phyloP scores from a whole-genome alignment of 2,113 vertebrate species.

The Nyctibius bracteatus region DNA sequence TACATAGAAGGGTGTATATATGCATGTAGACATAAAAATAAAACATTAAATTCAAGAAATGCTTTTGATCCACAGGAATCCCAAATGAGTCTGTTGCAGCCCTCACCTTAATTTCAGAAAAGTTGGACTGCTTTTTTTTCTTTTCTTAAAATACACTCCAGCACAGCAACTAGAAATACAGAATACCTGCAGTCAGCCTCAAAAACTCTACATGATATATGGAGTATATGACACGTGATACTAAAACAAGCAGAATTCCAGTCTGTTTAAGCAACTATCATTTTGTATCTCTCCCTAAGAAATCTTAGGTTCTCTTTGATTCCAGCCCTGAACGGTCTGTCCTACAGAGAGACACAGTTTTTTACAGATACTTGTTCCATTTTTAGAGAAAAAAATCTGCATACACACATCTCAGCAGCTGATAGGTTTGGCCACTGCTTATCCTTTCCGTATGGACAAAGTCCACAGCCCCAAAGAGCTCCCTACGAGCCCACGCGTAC shows the following conservation, averaged over 20 bases:
- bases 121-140: background rate
- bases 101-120: background rate
- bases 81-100: background rate
- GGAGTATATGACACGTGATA: background rate
- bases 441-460: rapidly evolving
- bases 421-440: background rate
- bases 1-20: background rate
- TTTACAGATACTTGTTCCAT: background rate
- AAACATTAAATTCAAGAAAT: background rate
- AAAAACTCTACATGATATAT: background rate
- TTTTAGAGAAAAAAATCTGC: background rate
- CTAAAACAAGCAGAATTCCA: background rate
- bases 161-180: background rate
- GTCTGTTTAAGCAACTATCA: background rate
- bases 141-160: background rate
- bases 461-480: background rate
- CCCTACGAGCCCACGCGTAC: rapidly evolving
- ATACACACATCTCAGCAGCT: rapidly evolving
- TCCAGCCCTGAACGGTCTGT: background rate
- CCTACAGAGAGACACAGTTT: background rate
- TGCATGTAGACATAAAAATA: background rate
- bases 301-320: background rate
- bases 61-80: background rate
- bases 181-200: background rate
- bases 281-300: background rate